Percentiles rank a stretch among this genome's conserved stretches.
Conservation (phyloP, 2,797 vertebrate species). For the Cyprinodon diabolis region DNA sequence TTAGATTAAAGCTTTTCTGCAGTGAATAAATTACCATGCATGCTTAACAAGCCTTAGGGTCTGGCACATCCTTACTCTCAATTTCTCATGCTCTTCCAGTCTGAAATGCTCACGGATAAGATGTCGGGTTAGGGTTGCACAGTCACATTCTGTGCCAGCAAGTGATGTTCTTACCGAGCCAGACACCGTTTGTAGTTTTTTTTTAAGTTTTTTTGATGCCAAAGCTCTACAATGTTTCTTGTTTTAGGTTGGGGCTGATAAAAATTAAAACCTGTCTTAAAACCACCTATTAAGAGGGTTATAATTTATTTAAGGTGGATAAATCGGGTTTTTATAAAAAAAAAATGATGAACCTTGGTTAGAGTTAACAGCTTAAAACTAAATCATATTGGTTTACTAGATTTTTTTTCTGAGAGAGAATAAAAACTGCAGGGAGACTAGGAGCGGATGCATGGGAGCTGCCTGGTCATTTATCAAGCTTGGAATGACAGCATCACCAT, state of each 20-base stretch:
- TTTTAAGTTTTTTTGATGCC: background rate
- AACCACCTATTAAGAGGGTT: background rate
- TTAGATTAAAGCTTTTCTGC: background rate
- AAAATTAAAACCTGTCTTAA: background rate
- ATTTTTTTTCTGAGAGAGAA: constrained; percentile 18
- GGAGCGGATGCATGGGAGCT: constrained; percentile 49
- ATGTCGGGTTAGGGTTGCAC: background rate
- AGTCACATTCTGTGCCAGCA: background rate
- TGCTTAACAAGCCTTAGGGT: background rate
- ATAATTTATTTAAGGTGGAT: background rate
- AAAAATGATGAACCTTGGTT: background rate
- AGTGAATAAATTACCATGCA: background rate
- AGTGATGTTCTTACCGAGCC: background rate
- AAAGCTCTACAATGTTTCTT: background rate
- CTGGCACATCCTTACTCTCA: background rate
- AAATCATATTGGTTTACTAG: background rate
- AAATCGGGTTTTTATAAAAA: background rate
- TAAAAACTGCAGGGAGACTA: constrained; percentile 10
- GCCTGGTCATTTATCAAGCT: constrained; percentile 54
- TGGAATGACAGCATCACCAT: constrained; percentile 51
- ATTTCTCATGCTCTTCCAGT: background rate
- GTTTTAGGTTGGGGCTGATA: background rate
- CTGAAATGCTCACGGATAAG: background rate
- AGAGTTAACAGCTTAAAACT: background rate
- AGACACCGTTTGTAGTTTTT: background rate